phyloP scores from a whole-genome alignment of 2,888 invertebrate species.

The Herminia tarsipennalis region DNA sequence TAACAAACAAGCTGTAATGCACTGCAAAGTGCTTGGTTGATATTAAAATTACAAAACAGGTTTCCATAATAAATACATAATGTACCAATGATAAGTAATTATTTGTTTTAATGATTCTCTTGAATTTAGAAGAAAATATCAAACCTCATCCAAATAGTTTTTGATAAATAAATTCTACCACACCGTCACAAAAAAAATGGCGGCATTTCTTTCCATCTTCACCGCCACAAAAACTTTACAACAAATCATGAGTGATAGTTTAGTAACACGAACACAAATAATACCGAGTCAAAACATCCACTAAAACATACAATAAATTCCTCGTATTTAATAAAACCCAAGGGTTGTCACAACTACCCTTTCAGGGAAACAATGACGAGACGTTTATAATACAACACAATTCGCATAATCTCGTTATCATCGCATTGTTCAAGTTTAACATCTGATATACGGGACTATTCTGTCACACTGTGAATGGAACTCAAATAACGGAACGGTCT shows the following conservation, averaged over 20 bases:
- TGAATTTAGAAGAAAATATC: no score
- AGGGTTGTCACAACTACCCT: slow-evolving; percentile 30
- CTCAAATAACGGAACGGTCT: slow-evolving; percentile 46
- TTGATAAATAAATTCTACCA: no score
- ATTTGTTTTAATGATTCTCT: no score
- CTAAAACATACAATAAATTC: slow-evolving; percentile 16
- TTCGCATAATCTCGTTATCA: slow-evolving; percentile 42
- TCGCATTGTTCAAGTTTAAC: slow-evolving; percentile 41
- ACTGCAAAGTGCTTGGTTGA: no score
- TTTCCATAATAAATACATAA: no score
- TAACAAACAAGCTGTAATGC: no score
- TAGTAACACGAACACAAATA: neutral
- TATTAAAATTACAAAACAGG: no score
- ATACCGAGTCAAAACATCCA: neutral
- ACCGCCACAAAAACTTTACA: no score
- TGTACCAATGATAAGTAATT: no score
- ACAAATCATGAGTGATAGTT: neutral
- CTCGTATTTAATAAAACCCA: slow-evolving; percentile 7
- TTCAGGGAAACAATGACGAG: slow-evolving; percentile 36
- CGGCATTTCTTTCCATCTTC: no score
- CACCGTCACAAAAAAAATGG: no score
- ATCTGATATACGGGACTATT: slow-evolving; percentile 45
- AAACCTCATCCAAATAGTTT: no score
- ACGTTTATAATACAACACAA: slow-evolving; percentile 40
- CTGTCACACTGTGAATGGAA: slow-evolving; percentile 44